These are phyloP conservation scores for Eutrigla gurnardus DNA, from an alignment of 2,797 vertebrate genomes.

Conservation along the genomic window DNA sequence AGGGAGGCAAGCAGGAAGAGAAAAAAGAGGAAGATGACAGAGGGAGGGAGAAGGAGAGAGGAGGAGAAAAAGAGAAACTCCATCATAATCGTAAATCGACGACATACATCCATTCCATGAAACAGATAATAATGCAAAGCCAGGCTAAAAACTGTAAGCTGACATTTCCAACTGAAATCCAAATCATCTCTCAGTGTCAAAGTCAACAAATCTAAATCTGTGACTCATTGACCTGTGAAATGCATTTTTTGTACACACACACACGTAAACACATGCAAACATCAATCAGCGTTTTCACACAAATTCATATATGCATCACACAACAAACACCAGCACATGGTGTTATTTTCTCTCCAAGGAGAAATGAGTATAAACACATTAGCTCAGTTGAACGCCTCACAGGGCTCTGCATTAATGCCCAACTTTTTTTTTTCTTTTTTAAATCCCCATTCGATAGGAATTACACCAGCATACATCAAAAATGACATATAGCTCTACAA, in stretches of 20 bases:
- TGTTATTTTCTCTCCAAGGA: slow-evolving; percentile 30
- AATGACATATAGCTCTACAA: slow-evolving; percentile 46
- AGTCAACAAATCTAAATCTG: slow-evolving; percentile 19
- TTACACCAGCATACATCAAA: slow-evolving; percentile 48
- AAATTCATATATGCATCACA: slow-evolving; percentile 50
- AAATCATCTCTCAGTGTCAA: slow-evolving; percentile 27
- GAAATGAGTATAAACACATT: slow-evolving; percentile 48
- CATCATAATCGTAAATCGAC: neutral
- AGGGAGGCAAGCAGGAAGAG: slow-evolving; percentile 15
- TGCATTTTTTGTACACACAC: slow-evolving; percentile 29
- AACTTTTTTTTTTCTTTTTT: slow-evolving; percentile 5
- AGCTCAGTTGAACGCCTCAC: slow-evolving; percentile 41
- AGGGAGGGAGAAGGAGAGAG: neutral
- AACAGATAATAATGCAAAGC: neutral
- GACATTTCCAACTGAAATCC: slow-evolving; percentile 24
- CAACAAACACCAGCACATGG: slow-evolving; percentile 26
- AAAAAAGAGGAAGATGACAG: slow-evolving; percentile 8
- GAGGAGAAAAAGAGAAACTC: neutral
- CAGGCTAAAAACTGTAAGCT: neutral
- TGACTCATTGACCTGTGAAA: slow-evolving; percentile 50
- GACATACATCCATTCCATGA: slow-evolving; percentile 1
- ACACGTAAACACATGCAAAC: slow-evolving; percentile 35
- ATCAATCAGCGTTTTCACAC: slow-evolving; percentile 46
- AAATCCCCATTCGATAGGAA: slow-evolving; percentile 47
- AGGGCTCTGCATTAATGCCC: slow-evolving; percentile 46